Percentiles rank a stretch among this genome's conserved stretches.
Conservation (phyloP, 2,888 invertebrate genomes). For the Rotaria socialis region DNA sequence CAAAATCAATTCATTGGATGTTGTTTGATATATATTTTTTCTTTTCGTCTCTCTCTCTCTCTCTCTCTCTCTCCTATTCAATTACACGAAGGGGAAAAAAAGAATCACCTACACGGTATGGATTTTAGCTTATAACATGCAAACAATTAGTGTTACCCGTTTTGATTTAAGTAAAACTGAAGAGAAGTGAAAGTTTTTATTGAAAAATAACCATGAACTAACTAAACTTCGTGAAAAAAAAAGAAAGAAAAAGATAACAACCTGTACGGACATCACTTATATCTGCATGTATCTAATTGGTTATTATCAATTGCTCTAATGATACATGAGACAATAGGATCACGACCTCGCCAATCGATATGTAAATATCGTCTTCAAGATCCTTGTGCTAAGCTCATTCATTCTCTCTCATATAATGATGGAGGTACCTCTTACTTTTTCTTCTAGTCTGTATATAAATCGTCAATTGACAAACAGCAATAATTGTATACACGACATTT, state of each 20-base stretch:
- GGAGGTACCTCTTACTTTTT: not conserved
- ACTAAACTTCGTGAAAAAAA: no score
- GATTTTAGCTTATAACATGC: not conserved
- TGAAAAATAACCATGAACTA: no score
- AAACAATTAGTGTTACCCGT: no score
- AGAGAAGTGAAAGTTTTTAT: not conserved
- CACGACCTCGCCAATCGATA: slow-evolving; percentile 25
- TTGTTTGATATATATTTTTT: not conserved
- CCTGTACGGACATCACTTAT: not conserved
- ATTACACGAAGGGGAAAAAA: not conserved
- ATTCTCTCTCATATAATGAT: slow-evolving; percentile 9
- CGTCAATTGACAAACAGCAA: slow-evolving; percentile 10
- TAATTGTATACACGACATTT: not conserved
- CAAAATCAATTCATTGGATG: slow-evolving; percentile 21
- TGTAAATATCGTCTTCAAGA: slow-evolving; percentile 26
- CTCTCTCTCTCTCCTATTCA: not conserved
- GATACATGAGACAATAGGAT: slow-evolving; percentile 13
- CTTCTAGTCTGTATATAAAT: not conserved
- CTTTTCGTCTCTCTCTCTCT: not conserved
- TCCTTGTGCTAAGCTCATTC: slow-evolving; percentile 32
- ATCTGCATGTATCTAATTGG: not conserved
- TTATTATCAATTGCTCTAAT: not conserved
- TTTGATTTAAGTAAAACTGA: not conserved
- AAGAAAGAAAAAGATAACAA: not conserved
- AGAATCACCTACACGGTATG: not conserved